Evolutionary conservation across 2,113 vertebrate species (phyloP).

Genomic region (Aldabrachelys gigantea): DNA sequence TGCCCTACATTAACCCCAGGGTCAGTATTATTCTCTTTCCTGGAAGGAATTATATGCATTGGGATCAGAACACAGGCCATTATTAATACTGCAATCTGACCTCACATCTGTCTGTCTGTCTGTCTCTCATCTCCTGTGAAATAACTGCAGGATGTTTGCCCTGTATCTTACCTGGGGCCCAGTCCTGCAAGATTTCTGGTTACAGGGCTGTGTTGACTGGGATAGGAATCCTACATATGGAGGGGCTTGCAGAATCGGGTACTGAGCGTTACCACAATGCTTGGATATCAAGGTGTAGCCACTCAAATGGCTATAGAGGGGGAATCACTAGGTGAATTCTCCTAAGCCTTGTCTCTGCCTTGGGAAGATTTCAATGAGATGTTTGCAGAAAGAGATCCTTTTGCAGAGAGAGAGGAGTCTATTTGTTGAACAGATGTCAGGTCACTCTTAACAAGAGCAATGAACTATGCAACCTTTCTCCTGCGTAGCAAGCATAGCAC

Average conservation of each 20-base stretch:
- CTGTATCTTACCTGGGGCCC: not conserved
- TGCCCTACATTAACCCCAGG: not conserved
- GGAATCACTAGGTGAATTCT: not conserved
- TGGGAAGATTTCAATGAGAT: not conserved
- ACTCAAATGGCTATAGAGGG: accelerated
- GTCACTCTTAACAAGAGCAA: not conserved
- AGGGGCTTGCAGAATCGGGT: not conserved
- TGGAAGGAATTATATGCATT: not conserved
- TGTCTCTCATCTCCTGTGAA: not conserved
- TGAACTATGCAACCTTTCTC: not conserved
- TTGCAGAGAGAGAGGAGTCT: not conserved
- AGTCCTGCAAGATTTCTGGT: not conserved
- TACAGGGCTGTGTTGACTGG: not conserved
- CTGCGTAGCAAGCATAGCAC: not conserved
- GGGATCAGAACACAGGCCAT: not conserved
- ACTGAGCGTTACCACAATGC: not conserved
- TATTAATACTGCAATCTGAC: not conserved
- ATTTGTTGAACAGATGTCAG: constrained; percentile 12
- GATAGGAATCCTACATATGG: accelerated
- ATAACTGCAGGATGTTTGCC: not conserved
- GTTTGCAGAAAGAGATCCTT: not conserved
- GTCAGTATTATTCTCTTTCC: not conserved
- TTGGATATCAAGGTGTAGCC: not conserved
- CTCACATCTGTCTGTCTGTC: not conserved
- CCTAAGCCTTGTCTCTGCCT: not conserved